phyloP scores from a whole-genome alignment of 2,113 vertebrate genomes.

The Heterotilapia buettikoferi region DNA sequence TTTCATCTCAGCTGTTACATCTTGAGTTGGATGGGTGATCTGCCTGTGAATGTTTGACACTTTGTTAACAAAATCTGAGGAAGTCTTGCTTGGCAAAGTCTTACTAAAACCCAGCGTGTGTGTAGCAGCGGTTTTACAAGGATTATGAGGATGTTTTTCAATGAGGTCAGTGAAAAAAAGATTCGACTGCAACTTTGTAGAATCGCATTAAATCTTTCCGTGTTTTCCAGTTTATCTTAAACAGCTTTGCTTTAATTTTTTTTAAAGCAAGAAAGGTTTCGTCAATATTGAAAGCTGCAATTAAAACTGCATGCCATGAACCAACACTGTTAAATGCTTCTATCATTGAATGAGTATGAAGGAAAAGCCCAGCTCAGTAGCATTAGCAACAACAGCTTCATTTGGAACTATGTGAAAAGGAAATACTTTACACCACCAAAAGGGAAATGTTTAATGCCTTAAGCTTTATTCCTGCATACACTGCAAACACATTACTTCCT shows the following conservation, averaged over 20 bases:
- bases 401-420: background rate
- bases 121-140: background rate
- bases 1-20: conserved; percentile 45
- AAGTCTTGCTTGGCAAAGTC: conserved; percentile 16
- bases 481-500: background rate
- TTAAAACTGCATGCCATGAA: background rate
- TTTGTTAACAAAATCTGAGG: conserved; percentile 44
- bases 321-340: background rate
- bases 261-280: background rate
- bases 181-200: background rate
- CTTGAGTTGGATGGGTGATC: conserved; percentile 27
- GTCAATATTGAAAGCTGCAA: background rate
- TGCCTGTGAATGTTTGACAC: conserved; percentile 38
- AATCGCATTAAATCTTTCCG: background rate
- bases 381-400: background rate
- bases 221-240: background rate
- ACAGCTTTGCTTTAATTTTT: background rate
- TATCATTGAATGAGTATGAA: background rate
- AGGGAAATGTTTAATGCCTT: background rate
- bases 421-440: background rate
- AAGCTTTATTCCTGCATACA: background rate
- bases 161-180: background rate
- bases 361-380: background rate
- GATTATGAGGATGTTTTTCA: conserved; percentile 8
- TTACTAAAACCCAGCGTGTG: background rate